Base-by-base conservation (phyloP, 1,140 invertebrate species). In the Sitobion miscanthi region DNA sequence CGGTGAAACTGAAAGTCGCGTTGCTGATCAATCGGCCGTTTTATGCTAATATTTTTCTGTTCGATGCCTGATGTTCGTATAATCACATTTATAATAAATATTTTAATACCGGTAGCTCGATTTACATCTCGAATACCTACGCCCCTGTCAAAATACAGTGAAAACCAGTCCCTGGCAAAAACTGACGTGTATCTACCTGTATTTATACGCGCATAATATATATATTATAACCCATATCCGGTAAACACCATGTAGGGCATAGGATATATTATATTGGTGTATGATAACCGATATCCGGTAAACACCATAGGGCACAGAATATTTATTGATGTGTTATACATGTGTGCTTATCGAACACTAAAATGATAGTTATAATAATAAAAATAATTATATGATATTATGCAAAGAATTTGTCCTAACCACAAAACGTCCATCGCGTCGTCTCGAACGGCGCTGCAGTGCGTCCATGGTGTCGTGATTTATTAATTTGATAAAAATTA, bases 101-200 rank as follows among this genome's bases (percentile, higher is more conserved):
- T 91, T 83, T 49, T 82, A 92, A 92, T 92, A 83, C 91, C 91
- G 77, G 91, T 92, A 92, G 91, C 91, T 83, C 62, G 47, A 92
- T 83, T 8, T 91, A n/a, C 45, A 83, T 83, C 69, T 52, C 35
- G 69, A 83, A 83, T 52, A n/a, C 90, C 57, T 82, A 91, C 90
- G 91, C 91, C 69, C 77, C 35, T 92, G 91, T 92, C 91, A 92
- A 85, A 92, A 92, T 83, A 92, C 6, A 83, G 45, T 83, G 45
- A 83, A 52, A 91, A 92, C 91, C 77, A 77, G 91, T 83, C 69
- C 69, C 91, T 52, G 77, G 90, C 20, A 45, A 82, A 91, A 91
- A 83, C 47, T 52, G 91, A 85, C 91, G 91, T 52, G 17, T 52
- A 23, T 14, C 25, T 47, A 91, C n/a, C 30, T n/a, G n/a, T 35